A percentile compares a stretch with the other conserved stretches of the same genome.
Conservation (phyloP, 1,140 invertebrate genomes). For the Aphis gossypii region DNA sequence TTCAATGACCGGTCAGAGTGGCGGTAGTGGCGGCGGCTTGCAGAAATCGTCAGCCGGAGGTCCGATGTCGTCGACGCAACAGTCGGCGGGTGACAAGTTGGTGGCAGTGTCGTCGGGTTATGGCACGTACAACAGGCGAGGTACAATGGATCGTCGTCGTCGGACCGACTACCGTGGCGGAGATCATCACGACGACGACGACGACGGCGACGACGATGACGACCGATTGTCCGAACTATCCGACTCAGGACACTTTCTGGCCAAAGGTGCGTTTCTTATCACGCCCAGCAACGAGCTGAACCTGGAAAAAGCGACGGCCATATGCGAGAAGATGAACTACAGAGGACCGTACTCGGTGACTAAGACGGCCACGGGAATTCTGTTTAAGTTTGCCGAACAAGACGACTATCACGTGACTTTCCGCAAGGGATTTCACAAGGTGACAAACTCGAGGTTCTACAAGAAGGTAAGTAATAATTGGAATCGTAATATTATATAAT, state of each 20-base stretch:
- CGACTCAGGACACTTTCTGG: slow-evolving; percentile 63
- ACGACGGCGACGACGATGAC: slow-evolving; percentile 59
- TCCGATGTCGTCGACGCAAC: background rate
- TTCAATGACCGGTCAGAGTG: background rate
- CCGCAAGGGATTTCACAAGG: slow-evolving; percentile 86
- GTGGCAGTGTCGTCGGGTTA: background rate
- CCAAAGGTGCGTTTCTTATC: slow-evolving; percentile 78
- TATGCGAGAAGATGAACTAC: slow-evolving; percentile 87
- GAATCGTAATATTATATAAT: background rate
- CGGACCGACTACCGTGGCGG: background rate
- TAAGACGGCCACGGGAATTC: slow-evolving; percentile 84
- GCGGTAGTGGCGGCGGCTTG: background rate
- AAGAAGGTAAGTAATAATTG: slow-evolving; percentile 73
- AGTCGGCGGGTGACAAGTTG: background rate
- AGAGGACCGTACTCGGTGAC: slow-evolving; percentile 83
- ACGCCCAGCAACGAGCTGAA: slow-evolving; percentile 83
- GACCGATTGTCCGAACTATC: slow-evolving; percentile 61
- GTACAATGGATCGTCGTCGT: slow-evolving; percentile 57
- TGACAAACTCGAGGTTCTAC: slow-evolving; percentile 78
- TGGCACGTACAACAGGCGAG: background rate
- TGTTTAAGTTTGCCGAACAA: slow-evolving; percentile 84
- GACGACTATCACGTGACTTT: slow-evolving; percentile 85
- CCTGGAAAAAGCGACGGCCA: slow-evolving; percentile 82
- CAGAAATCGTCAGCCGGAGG: background rate
- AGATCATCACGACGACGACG: background rate